Base-by-base conservation (phyloP, 2,888 invertebrate species). In the Melipona beecheii region DNA sequence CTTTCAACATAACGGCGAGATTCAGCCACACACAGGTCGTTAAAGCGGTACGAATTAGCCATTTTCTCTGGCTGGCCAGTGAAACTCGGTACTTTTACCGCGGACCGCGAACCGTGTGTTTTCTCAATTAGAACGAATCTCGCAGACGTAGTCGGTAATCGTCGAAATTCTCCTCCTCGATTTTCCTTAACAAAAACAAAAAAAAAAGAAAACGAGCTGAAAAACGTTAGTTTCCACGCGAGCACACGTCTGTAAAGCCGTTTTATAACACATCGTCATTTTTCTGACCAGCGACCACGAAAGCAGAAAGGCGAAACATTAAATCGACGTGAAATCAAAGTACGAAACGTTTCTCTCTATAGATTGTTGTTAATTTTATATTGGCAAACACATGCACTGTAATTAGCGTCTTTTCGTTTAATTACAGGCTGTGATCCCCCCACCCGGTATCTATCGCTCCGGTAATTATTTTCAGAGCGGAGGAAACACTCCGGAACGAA, bases 1-100 rank as follows among this genome's bases (percentile, higher is more conserved):
- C 17, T n/a, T 69, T 36, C 6, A 3, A 21, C 15, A 21, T 54
- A 31, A 54, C 27, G 11, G 50, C 68, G 15, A 54, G 31, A 54
- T 19, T 27, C 17, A 15, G 27, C 27, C 17, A 52, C 17, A 52
- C 68, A 52, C 50, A 2, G n/a, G 52, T 52, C 56, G 64, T 58
- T 56, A 13, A 36, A 17, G 21, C 36, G 21, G 24, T 43, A 27
- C 24, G 9, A 52, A 66, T 54, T n/a, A 58, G 24, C 31, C 4
- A 56, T 82, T 70, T 70, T 81, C 70, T 52, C 50, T 17, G 27
- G 15, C 36, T 17, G 24, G 52, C 31, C 50, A 24, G 82, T 60
- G 81, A 81, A 82, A 75, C 70, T 81, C 52, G 21, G 2, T 24
- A 58, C 64, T 65, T 82, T 82, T 80, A 27, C 80, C 70, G 21